Conservation (phyloP, 2,113 vertebrate species). For the Dipodomys ordii region DNA sequence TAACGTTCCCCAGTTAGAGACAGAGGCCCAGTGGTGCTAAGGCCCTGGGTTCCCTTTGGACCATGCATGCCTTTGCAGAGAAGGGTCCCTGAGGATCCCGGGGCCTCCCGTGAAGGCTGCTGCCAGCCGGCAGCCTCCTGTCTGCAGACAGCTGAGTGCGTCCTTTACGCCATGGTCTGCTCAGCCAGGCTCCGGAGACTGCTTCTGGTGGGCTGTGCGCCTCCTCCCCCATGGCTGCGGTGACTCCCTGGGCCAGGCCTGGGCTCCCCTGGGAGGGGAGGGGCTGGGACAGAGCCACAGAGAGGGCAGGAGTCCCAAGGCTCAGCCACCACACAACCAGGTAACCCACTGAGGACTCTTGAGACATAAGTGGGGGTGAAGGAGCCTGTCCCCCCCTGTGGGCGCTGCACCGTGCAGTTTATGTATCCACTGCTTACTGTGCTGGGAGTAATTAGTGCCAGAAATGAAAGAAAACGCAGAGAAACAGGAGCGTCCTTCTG, state of each 20-base stretch:
- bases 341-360: background rate
- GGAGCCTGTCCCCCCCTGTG: background rate
- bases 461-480: no score
- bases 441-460: no score
- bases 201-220: accelerated
- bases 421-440: background rate
- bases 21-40: background rate
- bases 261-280: background rate
- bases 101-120: background rate
- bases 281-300: no score
- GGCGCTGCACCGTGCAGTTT: accelerated
- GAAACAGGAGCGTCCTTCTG: no score
- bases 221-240: background rate
- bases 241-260: background rate
- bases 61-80: accelerated
- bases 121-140: no score
- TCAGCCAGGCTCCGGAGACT: accelerated
- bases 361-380: background rate
- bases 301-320: no score
- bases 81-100: accelerated
- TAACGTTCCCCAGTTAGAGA: no score
- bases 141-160: no score
- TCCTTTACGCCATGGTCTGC: accelerated
- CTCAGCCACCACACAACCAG: background rate
- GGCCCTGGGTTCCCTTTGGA: background rate